phyloP scores from a whole-genome alignment of 1,140 invertebrate genomes.

The Nephila pilipes region DNA sequence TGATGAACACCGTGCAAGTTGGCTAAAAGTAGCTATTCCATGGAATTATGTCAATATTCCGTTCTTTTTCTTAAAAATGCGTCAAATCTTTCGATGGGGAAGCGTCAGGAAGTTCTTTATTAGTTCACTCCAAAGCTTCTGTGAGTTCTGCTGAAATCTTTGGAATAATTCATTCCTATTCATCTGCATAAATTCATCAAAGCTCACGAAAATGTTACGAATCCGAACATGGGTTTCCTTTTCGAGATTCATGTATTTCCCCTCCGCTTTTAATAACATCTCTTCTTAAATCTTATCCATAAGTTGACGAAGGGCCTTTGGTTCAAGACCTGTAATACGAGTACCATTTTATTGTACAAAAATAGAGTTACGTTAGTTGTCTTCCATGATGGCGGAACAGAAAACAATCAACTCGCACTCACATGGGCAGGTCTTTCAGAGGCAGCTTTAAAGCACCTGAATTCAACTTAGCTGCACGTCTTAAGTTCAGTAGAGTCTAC shows the following conservation, averaged over 20 bases:
- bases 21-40: background rate
- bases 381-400: background rate
- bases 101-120: background rate
- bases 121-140: background rate
- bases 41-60: background rate
- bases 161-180: background rate
- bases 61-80: background rate
- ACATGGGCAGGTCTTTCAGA: background rate
- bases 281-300: background rate
- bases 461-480: background rate
- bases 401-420: background rate
- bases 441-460: background rate
- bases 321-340: background rate
- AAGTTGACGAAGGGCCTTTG: background rate
- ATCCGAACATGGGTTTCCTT: background rate
- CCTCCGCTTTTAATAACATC: background rate
- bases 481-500: constrained; percentile 11
- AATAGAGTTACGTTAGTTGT: background rate
- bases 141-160: background rate
- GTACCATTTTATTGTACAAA: background rate
- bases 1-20: background rate
- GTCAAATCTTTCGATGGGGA: background rate
- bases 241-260: background rate
- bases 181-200: background rate
- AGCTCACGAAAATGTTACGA: background rate